Base-by-base conservation (phyloP, 2,888 invertebrate species). In the Drosophila aldrichi region DNA sequence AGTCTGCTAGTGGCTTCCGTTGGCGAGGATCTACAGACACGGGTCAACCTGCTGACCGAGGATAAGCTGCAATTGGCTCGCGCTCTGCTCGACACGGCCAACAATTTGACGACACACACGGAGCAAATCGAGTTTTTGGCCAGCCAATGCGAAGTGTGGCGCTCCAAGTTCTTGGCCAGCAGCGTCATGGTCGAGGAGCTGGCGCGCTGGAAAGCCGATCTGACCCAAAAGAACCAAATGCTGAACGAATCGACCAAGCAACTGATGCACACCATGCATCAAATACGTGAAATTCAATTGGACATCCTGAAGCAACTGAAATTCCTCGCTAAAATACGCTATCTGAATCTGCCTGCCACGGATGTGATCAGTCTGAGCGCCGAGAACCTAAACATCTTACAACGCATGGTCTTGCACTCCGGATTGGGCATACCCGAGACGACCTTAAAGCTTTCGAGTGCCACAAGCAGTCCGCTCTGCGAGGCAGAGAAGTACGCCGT, bases 121-220 rank as follows among this genome's bases (percentile, higher is more conserved):
- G 98, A 98, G 92, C 97, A 98, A 93, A 96, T 97, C 4, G 98
- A 99, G 92, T 97, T 97, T 95, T 93, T 98, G 41, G 97, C 97
- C 20, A 97, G 98, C 0, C 98, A 98, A 90, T 97, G 98, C 91
- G 98, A 99, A 94, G 97, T 98, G 56, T 99, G 98, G 98, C 95
- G 98, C 74, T 98, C 98, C 91, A 99, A 98, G 95, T 99, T 98
- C 93, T 94, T 98, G 82, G 98, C 98, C 29, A 97, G 97, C 94
- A 98, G 98, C 92, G 95, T 98, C 65, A 97, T 98, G 96, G 96
- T 98, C 2, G 98, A 98, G 93, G 98, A 98, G 93, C 92, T 98
- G 77, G 97, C 97, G 0, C 94, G 95, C 81, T 97, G 97, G 95
- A 97, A 98, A 92, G 96, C 96, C 54, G 94, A 95, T 61, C 93